Conservation (phyloP, 2,888 invertebrate genomes). For the Alcis repandata region DNA sequence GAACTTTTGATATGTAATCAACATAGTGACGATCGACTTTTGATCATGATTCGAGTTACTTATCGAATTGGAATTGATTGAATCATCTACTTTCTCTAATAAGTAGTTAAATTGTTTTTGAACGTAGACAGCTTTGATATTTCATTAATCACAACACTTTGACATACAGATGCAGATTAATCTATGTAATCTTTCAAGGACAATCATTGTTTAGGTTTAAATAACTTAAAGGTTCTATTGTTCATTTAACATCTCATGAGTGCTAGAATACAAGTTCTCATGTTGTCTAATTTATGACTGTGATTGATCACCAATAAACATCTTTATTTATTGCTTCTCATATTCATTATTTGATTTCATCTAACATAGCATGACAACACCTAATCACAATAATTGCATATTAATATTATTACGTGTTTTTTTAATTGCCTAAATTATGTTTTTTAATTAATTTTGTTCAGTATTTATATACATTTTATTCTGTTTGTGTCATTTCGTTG, state of each 20-base stretch:
- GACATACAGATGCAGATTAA: background rate
- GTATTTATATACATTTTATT: too few relatives aligned
- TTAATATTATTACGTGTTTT: too few relatives aligned
- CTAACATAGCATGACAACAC: too few relatives aligned
- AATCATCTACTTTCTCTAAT: constrained; percentile 6
- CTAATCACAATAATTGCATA: too few relatives aligned
- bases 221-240: constrained; percentile 1
- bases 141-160: background rate
- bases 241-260: constrained; percentile 1
- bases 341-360: background rate
- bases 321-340: background rate
- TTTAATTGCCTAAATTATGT: too few relatives aligned
- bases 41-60: constrained; percentile 15
- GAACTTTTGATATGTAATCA: constrained; percentile 43
- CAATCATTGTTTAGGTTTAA: background rate
- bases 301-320: constrained; percentile 25
- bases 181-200: background rate
- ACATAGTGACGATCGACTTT: constrained; percentile 41
- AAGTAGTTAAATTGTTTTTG: background rate
- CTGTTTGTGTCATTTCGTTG: too few relatives aligned
- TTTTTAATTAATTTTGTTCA: too few relatives aligned
- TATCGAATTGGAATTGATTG: constrained; percentile 1
- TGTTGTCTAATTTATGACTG: constrained; percentile 11
- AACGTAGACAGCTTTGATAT: background rate
- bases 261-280: constrained; percentile 13